phyloP scores from a whole-genome alignment of 2,797 vertebrate genomes.

The Muscicapa comitata region DNA sequence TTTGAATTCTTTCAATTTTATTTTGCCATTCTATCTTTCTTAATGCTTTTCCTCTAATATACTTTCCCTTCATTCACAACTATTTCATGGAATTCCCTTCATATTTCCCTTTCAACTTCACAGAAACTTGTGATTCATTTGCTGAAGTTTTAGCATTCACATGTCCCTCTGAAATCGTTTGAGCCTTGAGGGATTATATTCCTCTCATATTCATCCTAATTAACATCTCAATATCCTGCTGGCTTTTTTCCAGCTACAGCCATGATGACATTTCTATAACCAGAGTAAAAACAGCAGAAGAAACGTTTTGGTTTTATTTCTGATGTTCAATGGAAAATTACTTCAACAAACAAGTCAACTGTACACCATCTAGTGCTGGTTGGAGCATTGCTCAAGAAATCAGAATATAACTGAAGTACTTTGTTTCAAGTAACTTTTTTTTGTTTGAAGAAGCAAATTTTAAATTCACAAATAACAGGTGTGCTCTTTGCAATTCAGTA shows the following conservation, averaged over 20 bases:
- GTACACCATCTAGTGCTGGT: not conserved
- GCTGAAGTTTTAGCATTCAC: not conserved
- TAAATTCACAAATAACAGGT: not conserved
- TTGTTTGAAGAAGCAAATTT: not conserved
- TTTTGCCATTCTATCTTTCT: not conserved
- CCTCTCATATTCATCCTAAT: not conserved
- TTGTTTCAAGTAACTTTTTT: not conserved
- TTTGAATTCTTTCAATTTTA: not conserved
- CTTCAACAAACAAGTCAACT: not conserved
- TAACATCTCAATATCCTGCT: not conserved
- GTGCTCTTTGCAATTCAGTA: not conserved
- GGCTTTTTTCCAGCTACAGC: not conserved
- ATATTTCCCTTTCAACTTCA: not conserved
- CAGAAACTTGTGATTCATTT: not conserved
- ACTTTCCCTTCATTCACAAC: not conserved
- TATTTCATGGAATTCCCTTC: not conserved
- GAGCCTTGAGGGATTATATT: not conserved
- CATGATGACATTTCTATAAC: not conserved
- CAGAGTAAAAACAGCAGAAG: not conserved
- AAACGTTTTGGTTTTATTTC: not conserved
- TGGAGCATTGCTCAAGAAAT: not conserved
- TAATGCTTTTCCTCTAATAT: not conserved
- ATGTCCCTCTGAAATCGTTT: not conserved
- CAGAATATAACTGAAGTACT: not conserved
- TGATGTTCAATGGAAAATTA: not conserved